phyloP scores from a whole-genome alignment of 1,140 invertebrate species.

The Planococcus citri region DNA sequence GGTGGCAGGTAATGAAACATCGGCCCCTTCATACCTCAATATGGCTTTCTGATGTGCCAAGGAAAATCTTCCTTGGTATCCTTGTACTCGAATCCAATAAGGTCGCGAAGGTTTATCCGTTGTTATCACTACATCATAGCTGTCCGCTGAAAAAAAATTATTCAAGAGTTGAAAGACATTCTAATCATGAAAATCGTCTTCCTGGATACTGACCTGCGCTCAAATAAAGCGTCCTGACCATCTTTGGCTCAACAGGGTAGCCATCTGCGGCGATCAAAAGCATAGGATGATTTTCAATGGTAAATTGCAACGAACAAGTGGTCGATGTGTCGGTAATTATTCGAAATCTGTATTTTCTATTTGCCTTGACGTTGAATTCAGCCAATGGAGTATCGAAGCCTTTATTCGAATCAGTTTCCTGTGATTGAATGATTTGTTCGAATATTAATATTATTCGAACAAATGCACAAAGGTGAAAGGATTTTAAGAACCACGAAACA shows the following conservation, averaged over 20 bases:
- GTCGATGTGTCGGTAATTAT: constrained; percentile 39
- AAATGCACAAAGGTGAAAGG: constrained; percentile 30
- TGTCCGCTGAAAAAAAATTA: background rate
- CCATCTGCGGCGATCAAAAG: constrained; percentile 40
- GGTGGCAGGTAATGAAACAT: background rate
- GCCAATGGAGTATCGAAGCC: constrained; percentile 24
- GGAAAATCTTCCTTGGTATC: background rate
- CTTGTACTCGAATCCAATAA: background rate
- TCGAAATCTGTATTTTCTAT: constrained; percentile 38
- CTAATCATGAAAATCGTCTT: background rate
- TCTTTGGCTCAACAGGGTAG: constrained; percentile 38
- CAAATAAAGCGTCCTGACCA: constrained; percentile 29
- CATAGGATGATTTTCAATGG: constrained; percentile 40
- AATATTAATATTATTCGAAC: no score
- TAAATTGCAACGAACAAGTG: constrained; percentile 41
- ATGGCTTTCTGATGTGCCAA: background rate
- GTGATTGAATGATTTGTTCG: background rate
- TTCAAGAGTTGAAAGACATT: background rate
- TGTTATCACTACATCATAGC: background rate
- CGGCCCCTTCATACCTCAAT: background rate
- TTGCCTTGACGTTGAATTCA: constrained; percentile 29
- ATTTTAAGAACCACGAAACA: background rate
- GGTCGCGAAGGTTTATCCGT: background rate
- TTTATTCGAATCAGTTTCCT: constrained; percentile 5
- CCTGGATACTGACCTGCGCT: constrained; percentile 25